Base-by-base conservation (phyloP, 2,888 invertebrate genomes). In the Hydriomena furcata region DNA sequence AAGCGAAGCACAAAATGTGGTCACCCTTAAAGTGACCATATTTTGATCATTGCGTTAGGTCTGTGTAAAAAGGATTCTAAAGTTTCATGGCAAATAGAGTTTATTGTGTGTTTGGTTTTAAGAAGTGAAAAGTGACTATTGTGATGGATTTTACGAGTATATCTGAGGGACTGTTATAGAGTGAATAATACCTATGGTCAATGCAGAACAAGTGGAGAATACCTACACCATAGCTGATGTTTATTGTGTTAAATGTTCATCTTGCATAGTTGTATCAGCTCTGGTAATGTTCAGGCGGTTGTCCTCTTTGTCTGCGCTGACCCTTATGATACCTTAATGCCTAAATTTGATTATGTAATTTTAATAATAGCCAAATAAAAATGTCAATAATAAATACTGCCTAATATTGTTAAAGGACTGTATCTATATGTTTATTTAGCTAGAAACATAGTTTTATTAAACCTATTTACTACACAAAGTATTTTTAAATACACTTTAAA, bases 351-450 rank as follows among this genome's bases (percentile, higher is more conserved):
- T 45, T 32, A 38, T 35, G 32, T 41, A 28, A 41, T 52, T 32
- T 52, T 47, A 55, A 52, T 48, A 40, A 32, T 57, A 51, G 58
- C 58, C 58, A 60, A 60, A 60, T 55, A 60, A 60, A 35, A 55
- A 40, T 53, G 51, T 60, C n/a, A n/a, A n/a, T n/a, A n/a, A n/a
- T n/a, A 58, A 49, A 55, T 58, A 57, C 51, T 55, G 53, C 52
- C 51, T 55, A 51, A 43, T 51, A 50, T 40, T 45, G 7, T 47
- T 40, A 40, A 20, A 20, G 4, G 24, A 13, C 13, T 35, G n/a
- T 30, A 25, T 36, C 10, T 5, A 38, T 28, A 23, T 24, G 12
- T 30, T 3, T 43, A 7, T n/a, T 23, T 23, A 17, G 6, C 27
- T 23, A 17, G 6, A n/a, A 12, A 31, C 7, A n/a, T n/a, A 34